Evolutionary conservation across 2,888 invertebrate genomes (phyloP).

Genomic region (Nemotelus nigrinus): DNA sequence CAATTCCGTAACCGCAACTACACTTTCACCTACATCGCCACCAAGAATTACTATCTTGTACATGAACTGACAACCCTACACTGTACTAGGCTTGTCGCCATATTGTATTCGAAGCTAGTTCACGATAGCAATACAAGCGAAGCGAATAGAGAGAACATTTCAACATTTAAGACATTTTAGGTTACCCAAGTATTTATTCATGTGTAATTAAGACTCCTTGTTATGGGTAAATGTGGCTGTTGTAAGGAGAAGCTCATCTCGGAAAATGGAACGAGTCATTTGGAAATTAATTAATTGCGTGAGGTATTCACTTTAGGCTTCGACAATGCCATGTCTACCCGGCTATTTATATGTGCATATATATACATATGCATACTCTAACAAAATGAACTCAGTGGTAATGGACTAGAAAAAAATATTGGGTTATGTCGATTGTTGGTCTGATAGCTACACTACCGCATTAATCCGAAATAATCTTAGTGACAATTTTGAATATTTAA

Average conservation of each 20-base stretch:
- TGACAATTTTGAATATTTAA: no score
- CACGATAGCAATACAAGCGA: no score
- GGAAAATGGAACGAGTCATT: slow-evolving; percentile 31
- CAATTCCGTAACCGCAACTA: no score
- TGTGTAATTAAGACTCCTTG: slow-evolving; percentile 50
- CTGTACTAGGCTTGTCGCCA: background rate
- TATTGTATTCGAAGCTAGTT: background rate
- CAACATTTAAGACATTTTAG: slow-evolving; percentile 42
- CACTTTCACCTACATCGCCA: no score
- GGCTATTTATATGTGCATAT: background rate
- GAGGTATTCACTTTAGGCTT: slow-evolving; percentile 30
- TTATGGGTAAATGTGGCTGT: slow-evolving; percentile 45
- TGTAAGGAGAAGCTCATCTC: slow-evolving; percentile 39
- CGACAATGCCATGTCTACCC: background rate
- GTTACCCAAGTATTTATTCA: slow-evolving; percentile 50
- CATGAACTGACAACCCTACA: background rate
- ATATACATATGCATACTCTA: background rate
- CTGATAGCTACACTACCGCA: background rate
- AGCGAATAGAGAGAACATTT: background rate
- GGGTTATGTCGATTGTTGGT: background rate
- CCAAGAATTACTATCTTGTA: background rate
- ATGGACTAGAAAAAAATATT: slow-evolving; percentile 30
- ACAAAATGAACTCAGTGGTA: slow-evolving; percentile 16
- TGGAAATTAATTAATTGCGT: slow-evolving; percentile 43
- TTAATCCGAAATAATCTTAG: no score